Evolutionary conservation across 2,113 vertebrate genomes (phyloP).

Genomic region (Mobula hypostoma): DNA sequence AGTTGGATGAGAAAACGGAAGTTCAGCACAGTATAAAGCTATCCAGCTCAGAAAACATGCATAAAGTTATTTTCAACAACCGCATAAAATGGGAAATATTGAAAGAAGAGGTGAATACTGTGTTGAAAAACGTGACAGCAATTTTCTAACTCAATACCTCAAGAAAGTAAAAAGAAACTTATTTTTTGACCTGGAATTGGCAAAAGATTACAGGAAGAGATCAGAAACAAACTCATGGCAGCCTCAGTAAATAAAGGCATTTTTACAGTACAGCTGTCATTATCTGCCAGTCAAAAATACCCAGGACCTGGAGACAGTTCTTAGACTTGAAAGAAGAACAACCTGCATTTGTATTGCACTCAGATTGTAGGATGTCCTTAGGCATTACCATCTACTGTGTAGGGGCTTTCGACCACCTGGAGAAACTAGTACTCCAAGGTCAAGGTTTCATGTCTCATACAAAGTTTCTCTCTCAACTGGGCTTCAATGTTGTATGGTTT

Average conservation of each 20-base stretch:
- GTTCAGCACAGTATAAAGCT: background rate
- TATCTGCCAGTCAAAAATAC: background rate
- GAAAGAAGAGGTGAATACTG: background rate
- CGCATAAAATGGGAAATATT: background rate
- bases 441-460: too few relatives aligned
- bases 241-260: background rate
- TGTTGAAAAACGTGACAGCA: background rate
- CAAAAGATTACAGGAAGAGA: background rate
- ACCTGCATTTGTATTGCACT: too few relatives aligned
- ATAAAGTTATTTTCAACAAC: background rate
- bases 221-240: background rate
- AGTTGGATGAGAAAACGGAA: background rate
- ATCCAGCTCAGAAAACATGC: background rate
- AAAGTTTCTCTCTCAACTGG: too few relatives aligned
- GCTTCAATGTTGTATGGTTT: too few relatives aligned
- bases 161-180: background rate
- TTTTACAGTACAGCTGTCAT: background rate
- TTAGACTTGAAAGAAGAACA: background rate
- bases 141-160: background rate
- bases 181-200: background rate
- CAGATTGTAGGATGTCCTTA: too few relatives aligned
- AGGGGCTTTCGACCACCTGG: too few relatives aligned
- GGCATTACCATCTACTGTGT: too few relatives aligned
- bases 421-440: too few relatives aligned
- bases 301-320: background rate